Base-by-base conservation (phyloP, 2,797 vertebrate genomes). In the Salarias fasciatus region DNA sequence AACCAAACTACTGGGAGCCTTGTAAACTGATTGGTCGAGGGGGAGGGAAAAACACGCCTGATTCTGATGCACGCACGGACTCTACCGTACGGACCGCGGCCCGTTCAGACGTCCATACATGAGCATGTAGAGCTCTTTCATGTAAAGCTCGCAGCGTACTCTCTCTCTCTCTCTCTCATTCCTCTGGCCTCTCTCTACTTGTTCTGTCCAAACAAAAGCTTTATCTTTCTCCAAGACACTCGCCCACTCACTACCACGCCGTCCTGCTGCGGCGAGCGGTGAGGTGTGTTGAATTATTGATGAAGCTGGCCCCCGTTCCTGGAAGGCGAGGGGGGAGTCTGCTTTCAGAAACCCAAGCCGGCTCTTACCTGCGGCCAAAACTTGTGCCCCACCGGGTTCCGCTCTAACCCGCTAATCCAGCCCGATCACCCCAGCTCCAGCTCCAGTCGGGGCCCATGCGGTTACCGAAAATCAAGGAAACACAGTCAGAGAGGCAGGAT, bases 291-390 rank as follows among this genome's bases (percentile, higher is more conserved):
- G 90, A 91, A 92, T 92, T 88, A 92, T 92, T 90, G 85, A 92
- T 91, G 73, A 72, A 79, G 79, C 80, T 84, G 83, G 87, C 83
- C 88, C 82, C 84, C 83, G 83, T 93, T 92, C 91, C 91, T 91
- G 90, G 91, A 94, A 92, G 90, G 85, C 65, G 46, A 61, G 41
- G 72, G 70, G 76, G 69, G 91, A 77, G 88, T 93, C 87, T 91
- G 87, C 89, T 93, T 93, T 92, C 91, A 92, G 93, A 93, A 94
- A 94, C 86, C 86, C 86, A 90, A 93, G 88, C 87, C 88, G 69
- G 77, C 56, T 79, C 82, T 88, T 80, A 87, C 86, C 80, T 82
- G 63, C 60, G 80, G 79, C 87, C 78, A 85, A 63, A 79, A 76
- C 80, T 70, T 81, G 75, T 72, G 52, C 69, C 60, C 82, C 69